Base-by-base conservation (phyloP, 2,888 invertebrate genomes). In the Uropetala carovei region DNA sequence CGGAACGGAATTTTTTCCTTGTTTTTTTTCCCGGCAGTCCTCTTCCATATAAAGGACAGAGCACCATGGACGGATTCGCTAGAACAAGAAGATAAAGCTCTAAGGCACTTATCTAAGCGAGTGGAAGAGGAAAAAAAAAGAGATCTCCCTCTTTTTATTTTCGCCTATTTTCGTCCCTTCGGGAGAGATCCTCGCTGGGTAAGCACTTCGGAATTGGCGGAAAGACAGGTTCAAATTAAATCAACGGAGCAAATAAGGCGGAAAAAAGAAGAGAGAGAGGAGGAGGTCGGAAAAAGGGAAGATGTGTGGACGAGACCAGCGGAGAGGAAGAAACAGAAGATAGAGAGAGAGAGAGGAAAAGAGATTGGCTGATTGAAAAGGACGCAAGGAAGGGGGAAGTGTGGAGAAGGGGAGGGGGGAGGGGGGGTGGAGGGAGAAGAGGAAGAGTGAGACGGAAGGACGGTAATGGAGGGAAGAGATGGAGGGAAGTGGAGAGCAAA, bases 181-280 rank as follows among this genome's bases (percentile, higher is more conserved):
- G 16, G 16, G 89, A 64, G 86, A 57, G 83, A 86, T 60, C 60
- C 86, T 11, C 8, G 86, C 86, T 86, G 86, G 86, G 89, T 89
- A 89, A 89, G 89, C 89, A 89, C 43, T 89, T 89, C 89, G 89
- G 89, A 89, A 89, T 86, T 22, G 86, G 30, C 64, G 89, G 64
- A 64, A 64, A 89, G 89, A 89, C 89, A 68, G 68, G 89, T n/a
- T 64, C 89, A 89, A 89, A 89, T 89, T 64, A 89, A 89, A 89
- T 89, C 89, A 89, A 89, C 89, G 89, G 43, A 68, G 89, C 89
- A 89, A 89, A 89, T 89, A 64, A 89, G 89, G 30, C 89, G 64
- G 89, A 89, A 89, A 64, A 89, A 64, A 64, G 89, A 60, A 89
- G 89, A 58, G 27, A 22, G 13, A 58, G 85, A 2, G 85, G 89